Percentiles rank a stretch among this genome's conserved stretches.
These are phyloP conservation scores for Oryzaephilus surinamensis DNA, from an alignment of 1,140 invertebrate species.

Conservation along the genomic window DNA sequence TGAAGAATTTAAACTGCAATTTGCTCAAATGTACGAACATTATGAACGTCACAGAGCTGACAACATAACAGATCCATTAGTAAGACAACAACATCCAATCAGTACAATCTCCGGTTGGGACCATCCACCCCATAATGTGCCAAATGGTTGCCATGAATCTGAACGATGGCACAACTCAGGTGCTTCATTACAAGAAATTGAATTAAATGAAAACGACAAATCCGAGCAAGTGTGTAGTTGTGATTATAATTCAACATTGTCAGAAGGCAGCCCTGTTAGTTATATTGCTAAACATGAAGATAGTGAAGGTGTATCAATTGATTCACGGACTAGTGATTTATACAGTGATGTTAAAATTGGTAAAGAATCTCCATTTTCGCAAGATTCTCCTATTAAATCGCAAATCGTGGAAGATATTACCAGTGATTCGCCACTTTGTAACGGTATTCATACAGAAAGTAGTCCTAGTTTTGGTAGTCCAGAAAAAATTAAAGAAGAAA, in stretches of 20 bases:
- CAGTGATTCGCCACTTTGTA: conserved; percentile 27
- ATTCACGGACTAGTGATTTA: conserved; percentile 42
- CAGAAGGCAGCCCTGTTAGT: conserved; percentile 44
- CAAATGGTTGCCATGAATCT: conserved; percentile 37
- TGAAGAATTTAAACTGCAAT: conserved; percentile 92
- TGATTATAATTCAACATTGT: conserved; percentile 45
- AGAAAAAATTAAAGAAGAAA: conserved; percentile 35
- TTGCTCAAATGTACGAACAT: conserved; percentile 95
- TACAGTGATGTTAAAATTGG: conserved; percentile 43
- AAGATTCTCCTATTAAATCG: conserved; percentile 28
- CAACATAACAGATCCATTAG: conserved; percentile 87
- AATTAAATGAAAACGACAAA: conserved; percentile 41
- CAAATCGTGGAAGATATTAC: conserved; percentile 20
- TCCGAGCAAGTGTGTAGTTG: conserved; percentile 42
- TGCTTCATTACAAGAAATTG: conserved; percentile 33
- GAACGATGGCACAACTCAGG: conserved; percentile 38
- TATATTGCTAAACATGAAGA: conserved; percentile 39
- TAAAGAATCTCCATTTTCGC: conserved; percentile 32
- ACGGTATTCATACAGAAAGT: conserved; percentile 24
- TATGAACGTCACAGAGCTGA: conserved; percentile 88
- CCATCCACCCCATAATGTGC: conserved; percentile 40
- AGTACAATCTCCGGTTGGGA: conserved; percentile 95
- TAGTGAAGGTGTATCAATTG: conserved; percentile 42
- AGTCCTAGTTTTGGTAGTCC: conserved; percentile 31
- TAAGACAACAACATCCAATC: conserved; percentile 83